Conservation (phyloP, 2,797 vertebrate species). For the Dermochelys coriacea region DNA sequence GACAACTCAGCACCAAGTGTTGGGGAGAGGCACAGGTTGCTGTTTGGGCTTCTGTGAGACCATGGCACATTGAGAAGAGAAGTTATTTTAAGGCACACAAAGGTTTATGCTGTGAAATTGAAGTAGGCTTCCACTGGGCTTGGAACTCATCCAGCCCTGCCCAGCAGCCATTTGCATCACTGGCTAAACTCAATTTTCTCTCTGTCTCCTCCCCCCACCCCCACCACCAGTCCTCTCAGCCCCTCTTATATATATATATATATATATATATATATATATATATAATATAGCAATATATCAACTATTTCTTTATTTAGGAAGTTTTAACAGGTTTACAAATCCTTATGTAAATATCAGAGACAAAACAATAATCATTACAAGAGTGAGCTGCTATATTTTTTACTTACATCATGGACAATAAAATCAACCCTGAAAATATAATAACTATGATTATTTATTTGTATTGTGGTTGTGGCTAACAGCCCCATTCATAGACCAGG, state of each 20-base stretch:
- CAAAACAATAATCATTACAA: slow-evolving; percentile 9
- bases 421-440: background rate
- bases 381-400: background rate
- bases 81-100: slow-evolving; percentile 67
- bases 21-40: background rate
- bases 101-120: slow-evolving; percentile 49
- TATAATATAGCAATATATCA: background rate
- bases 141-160: slow-evolving; percentile 52
- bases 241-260: slow-evolving; percentile 20
- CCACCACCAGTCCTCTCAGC: background rate
- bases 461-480: background rate
- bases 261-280: slow-evolving; percentile 17
- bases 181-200: slow-evolving; percentile 16
- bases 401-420: background rate
- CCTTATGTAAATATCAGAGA: background rate
- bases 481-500: background rate
- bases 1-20: background rate
- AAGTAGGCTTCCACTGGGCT: slow-evolving; percentile 29
- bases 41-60: slow-evolving; percentile 22
- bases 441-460: background rate
- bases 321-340: background rate
- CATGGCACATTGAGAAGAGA: slow-evolving; percentile 9
- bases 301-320: background rate
- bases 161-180: slow-evolving; percentile 62
- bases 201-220: background rate